Conservation (phyloP, 2,888 invertebrate genomes). For the Cantharis rufa region DNA sequence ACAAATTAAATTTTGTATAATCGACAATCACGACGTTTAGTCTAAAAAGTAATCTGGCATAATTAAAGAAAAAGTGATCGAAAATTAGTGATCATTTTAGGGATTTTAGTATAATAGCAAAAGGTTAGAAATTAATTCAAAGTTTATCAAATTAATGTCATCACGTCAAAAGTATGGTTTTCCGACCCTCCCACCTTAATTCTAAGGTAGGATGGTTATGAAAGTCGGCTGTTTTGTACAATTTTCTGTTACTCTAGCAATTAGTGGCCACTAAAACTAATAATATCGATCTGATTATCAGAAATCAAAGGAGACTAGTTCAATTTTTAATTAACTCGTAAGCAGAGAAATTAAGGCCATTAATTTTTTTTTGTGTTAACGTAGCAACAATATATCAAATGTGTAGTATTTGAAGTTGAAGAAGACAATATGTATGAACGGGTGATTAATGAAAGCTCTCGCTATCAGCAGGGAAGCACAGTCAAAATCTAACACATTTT, state of each 20-base stretch:
- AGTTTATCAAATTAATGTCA: not conserved
- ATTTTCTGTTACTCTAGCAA: not conserved
- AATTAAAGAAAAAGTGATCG: not conserved
- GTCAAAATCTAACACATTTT: constrained; percentile 13
- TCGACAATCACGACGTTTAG: not conserved
- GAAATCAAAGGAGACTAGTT: not conserved
- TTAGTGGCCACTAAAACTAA: not conserved
- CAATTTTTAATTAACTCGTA: not conserved
- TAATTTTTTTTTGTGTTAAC: constrained; percentile 7
- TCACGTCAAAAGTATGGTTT: not conserved
- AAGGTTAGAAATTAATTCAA: not conserved
- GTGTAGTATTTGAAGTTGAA: constrained; percentile 21
- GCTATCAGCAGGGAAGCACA: constrained; percentile 15
- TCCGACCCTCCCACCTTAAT: not conserved
- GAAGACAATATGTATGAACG: constrained; percentile 23
- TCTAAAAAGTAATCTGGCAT: not conserved
- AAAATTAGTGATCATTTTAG: not conserved
- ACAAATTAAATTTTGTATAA: not conserved
- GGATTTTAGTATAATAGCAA: not conserved
- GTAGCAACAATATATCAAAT: constrained; percentile 19
- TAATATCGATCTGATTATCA: not conserved
- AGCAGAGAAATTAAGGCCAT: not conserved
- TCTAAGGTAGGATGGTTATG: not conserved
- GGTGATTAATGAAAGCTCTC: constrained; percentile 16
- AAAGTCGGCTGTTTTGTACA: not conserved